Conservation (phyloP, 2,797 vertebrate genomes). For the Crypturellus tataupa region DNA sequence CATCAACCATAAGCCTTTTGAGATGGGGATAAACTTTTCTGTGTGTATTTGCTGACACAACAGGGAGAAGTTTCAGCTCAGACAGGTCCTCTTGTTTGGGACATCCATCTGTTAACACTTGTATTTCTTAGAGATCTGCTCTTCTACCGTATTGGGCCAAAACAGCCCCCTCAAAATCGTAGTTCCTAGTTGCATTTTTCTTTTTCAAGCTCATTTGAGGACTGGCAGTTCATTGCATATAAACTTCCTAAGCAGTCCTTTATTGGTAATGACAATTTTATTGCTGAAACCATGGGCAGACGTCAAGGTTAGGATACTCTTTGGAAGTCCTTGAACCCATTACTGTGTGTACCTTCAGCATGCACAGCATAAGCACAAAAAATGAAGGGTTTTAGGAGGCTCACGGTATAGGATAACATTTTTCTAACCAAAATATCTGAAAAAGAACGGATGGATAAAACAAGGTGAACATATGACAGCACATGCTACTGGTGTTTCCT, state of each 20-base stretch:
- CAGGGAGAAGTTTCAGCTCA: slow-evolving; percentile 4
- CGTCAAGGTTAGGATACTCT: background rate
- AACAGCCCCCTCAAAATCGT: background rate
- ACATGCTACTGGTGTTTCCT: background rate
- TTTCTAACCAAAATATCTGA: background rate
- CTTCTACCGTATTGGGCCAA: background rate
- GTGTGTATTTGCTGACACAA: background rate
- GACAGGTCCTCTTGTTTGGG: slow-evolving; percentile 20
- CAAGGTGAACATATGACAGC: background rate
- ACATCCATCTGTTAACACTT: slow-evolving; percentile 19
- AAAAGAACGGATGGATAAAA: background rate
- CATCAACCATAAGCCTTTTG: background rate
- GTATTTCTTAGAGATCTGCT: background rate
- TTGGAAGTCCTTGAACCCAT: background rate
- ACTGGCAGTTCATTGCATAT: background rate
- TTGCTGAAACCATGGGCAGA: background rate
- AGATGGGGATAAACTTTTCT: background rate
- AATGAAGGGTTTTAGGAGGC: background rate
- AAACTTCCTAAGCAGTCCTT: slow-evolving; percentile 23
- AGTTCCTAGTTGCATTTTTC: slow-evolving; percentile 10
- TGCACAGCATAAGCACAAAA: background rate
- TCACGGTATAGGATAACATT: background rate
- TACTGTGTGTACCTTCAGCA: background rate
- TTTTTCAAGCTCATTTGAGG: slow-evolving; percentile 2
- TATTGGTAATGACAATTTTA: background rate